Evolutionary conservation across 2,113 vertebrate species (phyloP), one percentile per base, ranked within the genome.

Genomic region (Corythaixoides concolor): DNA sequence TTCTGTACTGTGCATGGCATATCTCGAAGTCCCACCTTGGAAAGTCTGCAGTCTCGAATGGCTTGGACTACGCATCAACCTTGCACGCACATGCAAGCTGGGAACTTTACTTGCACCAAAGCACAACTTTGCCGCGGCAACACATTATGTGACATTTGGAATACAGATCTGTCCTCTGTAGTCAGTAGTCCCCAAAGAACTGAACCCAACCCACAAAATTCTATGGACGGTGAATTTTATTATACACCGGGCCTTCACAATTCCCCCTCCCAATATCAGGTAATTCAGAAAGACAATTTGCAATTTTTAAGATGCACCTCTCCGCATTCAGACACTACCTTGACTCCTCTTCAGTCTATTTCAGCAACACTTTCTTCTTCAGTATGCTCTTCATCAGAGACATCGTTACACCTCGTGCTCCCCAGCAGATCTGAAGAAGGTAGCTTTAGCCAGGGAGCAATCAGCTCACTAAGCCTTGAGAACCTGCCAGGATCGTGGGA

Each of bases 341-440:
- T 98, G 96, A 98, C 98, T 35, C 98, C 98, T 69, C 97, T 98
- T 83, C 98, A 98, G 94, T 98, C 98, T 80, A 98, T 98, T 89
- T 98, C 98, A 18, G 98, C 98, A 16, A 98, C 98, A 1, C 97
- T 98, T 76, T 98, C 98, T 9, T 97, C 98, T 77, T 98, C 98
- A 4, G 87, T 95, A 37, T 97, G 97, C 53, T 98, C 98, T 58
- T 98, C 98, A 7, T 98, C 98, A 12, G 98, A 98, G 77, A 97
- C 98, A 7, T 98, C 98, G 0, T 64, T 98, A 59, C 98, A 98
- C 64, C 97, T 98, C 6, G 96, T 98, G 49, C 96, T 98, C 85
- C 98, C 98, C 55, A 98, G 98, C 97, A 98, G 97, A 59, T 98
- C 98, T 2, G 98, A 98, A 73, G 98, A 98, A 94, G 95, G 97